phyloP scores from a whole-genome alignment of 35 echinoderm and acorn worm genomes.

The Hemicentrotus pulcherrimus region DNA sequence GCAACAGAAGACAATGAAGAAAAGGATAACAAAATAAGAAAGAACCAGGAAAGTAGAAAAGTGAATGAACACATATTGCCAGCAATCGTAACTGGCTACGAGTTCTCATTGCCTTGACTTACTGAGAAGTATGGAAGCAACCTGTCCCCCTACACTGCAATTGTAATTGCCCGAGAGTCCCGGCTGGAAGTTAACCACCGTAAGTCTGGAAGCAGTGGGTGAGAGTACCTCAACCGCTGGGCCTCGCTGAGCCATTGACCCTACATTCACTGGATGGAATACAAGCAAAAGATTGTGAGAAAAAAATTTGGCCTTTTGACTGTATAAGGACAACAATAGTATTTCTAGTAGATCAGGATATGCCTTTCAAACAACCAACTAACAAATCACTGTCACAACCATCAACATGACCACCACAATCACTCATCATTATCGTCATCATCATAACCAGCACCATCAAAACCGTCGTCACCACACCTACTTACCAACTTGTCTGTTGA shows the following conservation, averaged over 20 bases:
- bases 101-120: slow-evolving; percentile 23
- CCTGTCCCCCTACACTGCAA: slow-evolving; percentile 67
- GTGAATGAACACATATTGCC: too few species aligned
- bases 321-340: too few species aligned
- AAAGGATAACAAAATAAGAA: too few species aligned
- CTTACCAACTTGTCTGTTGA: not conserved
- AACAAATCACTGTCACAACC: too few species aligned
- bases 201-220: slow-evolving; percentile 62
- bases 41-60: not conserved
- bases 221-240: slow-evolving; percentile 49
- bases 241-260: not conserved
- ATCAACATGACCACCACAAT: too few species aligned
- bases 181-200: slow-evolving; percentile 65
- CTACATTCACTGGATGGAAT: not conserved
- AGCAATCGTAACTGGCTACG: not conserved
- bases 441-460: too few species aligned
- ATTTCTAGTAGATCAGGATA: too few species aligned
- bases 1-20: too few species aligned
- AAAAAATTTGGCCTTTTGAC: too few species aligned
- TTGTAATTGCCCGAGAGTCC: slow-evolving; percentile 71
- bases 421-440: too few species aligned
- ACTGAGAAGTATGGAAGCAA: slow-evolving; percentile 64
- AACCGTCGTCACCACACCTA: not conserved
- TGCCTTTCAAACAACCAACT: too few species aligned
- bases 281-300: not conserved